Evolutionary conservation across 2,797 vertebrate species (phyloP).

Genomic region (Pangasius mekongensis): DNA sequence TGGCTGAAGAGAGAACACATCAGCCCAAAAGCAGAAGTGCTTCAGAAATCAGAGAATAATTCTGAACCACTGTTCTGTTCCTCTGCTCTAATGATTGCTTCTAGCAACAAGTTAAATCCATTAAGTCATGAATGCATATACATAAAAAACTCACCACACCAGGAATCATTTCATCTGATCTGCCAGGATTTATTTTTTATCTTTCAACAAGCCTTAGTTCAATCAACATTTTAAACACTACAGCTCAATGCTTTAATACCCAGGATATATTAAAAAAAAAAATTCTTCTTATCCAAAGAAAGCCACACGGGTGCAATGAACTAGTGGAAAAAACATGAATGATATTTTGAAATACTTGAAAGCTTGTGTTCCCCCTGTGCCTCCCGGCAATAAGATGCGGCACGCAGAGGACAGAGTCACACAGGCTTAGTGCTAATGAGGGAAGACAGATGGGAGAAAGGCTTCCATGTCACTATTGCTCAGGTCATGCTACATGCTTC

Average conservation of each 20-base stretch:
- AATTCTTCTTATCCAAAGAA: slow-evolving; percentile 6
- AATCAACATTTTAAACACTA: background rate
- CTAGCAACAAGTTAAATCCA: slow-evolving; percentile 28
- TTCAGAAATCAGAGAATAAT: slow-evolving; percentile 26
- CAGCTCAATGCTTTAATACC: background rate
- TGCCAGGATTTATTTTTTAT: slow-evolving; percentile 15
- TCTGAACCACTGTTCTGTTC: slow-evolving; percentile 17
- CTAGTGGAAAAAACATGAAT: slow-evolving; percentile 24
- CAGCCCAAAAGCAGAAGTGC: slow-evolving; percentile 17
- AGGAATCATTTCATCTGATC: slow-evolving; percentile 17
- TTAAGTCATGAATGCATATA: slow-evolving; percentile 41
- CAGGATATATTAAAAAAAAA: background rate
- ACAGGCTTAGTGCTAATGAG: slow-evolving; percentile 45
- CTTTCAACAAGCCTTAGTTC: background rate
- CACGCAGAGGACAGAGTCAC: slow-evolving; percentile 42
- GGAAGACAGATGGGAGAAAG: slow-evolving; percentile 53
- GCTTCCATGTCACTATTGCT: slow-evolving; percentile 44
- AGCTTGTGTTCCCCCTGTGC: slow-evolving; percentile 30
- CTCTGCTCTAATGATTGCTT: slow-evolving; percentile 1
- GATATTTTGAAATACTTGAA: slow-evolving; percentile 37
- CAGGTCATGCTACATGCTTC: slow-evolving; percentile 38
- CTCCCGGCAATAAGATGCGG: slow-evolving; percentile 31
- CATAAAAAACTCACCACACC: slow-evolving; percentile 21
- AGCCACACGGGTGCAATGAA: background rate
- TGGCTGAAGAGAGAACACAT: slow-evolving; percentile 20